These are phyloP conservation scores for Luscinia luscinia DNA, from an alignment of 2,797 vertebrate genomes.

Conservation along the genomic window DNA sequence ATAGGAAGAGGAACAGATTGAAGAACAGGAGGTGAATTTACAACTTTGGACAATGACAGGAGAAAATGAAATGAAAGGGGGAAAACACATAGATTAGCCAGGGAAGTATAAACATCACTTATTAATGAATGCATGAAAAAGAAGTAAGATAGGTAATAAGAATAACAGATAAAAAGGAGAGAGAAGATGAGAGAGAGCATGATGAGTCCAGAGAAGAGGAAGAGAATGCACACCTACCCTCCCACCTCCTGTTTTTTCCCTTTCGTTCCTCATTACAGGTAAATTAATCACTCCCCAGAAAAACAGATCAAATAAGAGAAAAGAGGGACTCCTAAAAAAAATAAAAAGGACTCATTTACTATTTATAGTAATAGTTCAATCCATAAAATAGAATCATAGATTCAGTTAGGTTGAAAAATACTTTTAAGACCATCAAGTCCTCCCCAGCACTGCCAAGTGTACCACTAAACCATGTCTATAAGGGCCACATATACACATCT, in stretches of 20 bases:
- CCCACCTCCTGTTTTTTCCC: neutral
- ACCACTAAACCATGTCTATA: neutral
- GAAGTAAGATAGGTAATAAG: neutral
- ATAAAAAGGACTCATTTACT: neutral
- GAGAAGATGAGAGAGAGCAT: neutral
- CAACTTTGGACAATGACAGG: neutral
- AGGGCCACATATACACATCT: neutral
- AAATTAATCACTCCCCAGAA: neutral
- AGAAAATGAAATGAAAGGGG: neutral
- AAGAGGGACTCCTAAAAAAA: neutral
- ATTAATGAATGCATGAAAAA: neutral
- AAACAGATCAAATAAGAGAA: neutral
- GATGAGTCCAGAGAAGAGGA: neutral
- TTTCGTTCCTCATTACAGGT: constrained; percentile 1
- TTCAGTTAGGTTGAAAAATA: neutral
- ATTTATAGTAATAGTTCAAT: neutral
- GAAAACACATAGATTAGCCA: neutral
- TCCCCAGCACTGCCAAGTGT: neutral
- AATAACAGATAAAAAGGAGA: neutral
- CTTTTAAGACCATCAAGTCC: neutral
- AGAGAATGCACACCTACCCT: constrained; percentile 3
- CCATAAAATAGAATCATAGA: neutral
- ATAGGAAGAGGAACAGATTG: neutral
- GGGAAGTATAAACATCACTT: neutral
- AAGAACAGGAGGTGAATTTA: constrained; percentile 34